Conservation (phyloP, 2,113 vertebrate species). For the Falco punctatus region DNA sequence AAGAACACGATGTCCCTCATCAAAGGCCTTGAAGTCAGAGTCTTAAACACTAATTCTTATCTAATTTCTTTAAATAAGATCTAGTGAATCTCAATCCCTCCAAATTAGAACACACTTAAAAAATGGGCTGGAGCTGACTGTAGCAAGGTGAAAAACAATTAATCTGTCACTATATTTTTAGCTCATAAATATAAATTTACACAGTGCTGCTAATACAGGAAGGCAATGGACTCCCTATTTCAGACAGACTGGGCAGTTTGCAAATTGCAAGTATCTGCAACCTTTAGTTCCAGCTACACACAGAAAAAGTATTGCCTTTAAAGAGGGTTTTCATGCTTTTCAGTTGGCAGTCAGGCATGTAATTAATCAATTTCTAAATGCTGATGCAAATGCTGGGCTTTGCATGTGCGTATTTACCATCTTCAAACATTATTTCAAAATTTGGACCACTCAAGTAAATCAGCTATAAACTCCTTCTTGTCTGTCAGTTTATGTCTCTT, state of each 20-base stretch:
- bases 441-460: neutral
- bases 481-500: neutral
- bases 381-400: slow-evolving; percentile 8
- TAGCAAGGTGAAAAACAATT: slow-evolving; percentile 33
- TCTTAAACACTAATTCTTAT: neutral
- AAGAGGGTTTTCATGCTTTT: neutral
- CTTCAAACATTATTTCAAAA: slow-evolving; percentile 9
- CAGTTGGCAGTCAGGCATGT: slow-evolving; percentile 1
- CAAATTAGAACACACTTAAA: slow-evolving; percentile 1
- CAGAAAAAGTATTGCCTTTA: neutral
- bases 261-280: neutral
- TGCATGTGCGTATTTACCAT: neutral
- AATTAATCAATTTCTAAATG: slow-evolving; percentile 39
- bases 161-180: neutral
- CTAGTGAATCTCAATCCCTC: neutral
- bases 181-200: slow-evolving; percentile 14
- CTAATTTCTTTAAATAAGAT: neutral
- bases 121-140: neutral
- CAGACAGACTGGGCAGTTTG: neutral
- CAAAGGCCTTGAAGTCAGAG: neutral
- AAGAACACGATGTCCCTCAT: neutral
- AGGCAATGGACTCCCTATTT: neutral
- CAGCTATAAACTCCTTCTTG: neutral
- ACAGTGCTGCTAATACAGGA: neutral
- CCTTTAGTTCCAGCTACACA: neutral